Base-by-base conservation (phyloP, 2,888 invertebrate species). In the Nymphalis urticae region DNA sequence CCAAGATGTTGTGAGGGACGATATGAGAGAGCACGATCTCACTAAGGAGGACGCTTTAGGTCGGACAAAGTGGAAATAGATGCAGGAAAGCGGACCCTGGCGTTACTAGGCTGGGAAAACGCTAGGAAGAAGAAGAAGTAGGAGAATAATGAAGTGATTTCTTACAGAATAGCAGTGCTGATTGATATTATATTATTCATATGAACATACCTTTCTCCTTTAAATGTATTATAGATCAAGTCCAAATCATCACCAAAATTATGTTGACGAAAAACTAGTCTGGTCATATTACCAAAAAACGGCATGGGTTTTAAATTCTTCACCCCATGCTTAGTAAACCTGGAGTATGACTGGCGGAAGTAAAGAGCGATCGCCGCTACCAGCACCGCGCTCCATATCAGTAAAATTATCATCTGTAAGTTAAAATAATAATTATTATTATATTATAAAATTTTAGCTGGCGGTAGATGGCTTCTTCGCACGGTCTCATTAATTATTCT, bases 221-320 rank as follows among this genome's bases (percentile, higher is more conserved):
- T n/a, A 32, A 36, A 56, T 1, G 56, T 56, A 36, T 32, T 32
- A 9, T 87, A 88, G 2, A 76, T 48, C 0, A 71, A 73, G 0
- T 68, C 4, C 0, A 84, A 3, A 7, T 79, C 66, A 1, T 82
- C 78, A 48, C 75, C 56, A 17, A 79, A 71, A 59, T 80, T 79
- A 1, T 79, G 77, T 16, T 21, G 21, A 2, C 79, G 75, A 0
- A 82, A 42, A 0, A 85, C 1, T 0, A 82, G 47, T 0, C 72
- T 68, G 0, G 66, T 19, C 82, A 87, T 82, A 71, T 86, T 84
- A 0, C 88, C 88, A 2, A 88, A 1, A 0, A 84, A 2, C 0
- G 87, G 86, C 0, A 85, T 2, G 0, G 83, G 77, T 10, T 68
- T 72, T 0, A 79, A 56, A 50, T 78, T 72, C 70, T 85, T 87